phyloP scores from a whole-genome alignment of 2,888 invertebrate genomes.

The Pandemis cinnamomeana region DNA sequence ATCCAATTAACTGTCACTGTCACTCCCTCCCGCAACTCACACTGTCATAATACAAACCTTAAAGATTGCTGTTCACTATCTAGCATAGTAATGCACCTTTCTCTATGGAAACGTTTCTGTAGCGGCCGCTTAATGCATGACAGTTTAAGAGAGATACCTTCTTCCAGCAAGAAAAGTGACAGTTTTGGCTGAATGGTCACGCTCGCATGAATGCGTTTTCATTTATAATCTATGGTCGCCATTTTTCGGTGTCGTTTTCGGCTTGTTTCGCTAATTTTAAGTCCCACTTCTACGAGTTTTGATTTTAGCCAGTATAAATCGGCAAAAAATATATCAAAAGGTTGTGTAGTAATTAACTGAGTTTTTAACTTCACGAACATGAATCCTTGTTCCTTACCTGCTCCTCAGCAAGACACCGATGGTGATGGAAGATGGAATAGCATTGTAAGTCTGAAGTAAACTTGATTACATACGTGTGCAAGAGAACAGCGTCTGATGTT shows the following conservation, averaged over 20 bases:
- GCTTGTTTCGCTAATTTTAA: conserved; percentile 34
- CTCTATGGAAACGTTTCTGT: too few relatives aligned
- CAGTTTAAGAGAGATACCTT: not conserved
- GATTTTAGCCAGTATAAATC: conserved; percentile 17
- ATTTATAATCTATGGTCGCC: conserved; percentile 34
- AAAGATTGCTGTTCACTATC: too few relatives aligned
- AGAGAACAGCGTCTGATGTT: not conserved
- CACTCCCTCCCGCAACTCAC: too few relatives aligned
- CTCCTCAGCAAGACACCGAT: conserved; percentile 89
- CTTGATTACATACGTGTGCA: not conserved
- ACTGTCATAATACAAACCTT: too few relatives aligned
- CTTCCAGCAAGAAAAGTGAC: not conserved
- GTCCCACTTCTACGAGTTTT: conserved; percentile 17
- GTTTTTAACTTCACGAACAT: conserved; percentile 61
- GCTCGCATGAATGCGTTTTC: conserved; percentile 7
- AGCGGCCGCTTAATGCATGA: not conserved
- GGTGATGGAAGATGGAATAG: conserved; percentile 95
- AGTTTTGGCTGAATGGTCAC: not conserved
- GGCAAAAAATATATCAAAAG: conserved; percentile 16
- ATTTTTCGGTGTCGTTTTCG: conserved; percentile 41
- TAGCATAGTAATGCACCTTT: too few relatives aligned
- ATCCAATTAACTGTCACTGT: too few relatives aligned
- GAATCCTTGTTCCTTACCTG: conserved; percentile 90
- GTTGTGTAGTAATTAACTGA: conserved; percentile 6
- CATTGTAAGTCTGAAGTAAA: conserved; percentile 76